Percentiles rank a stretch among this genome's conserved stretches.
Evolutionary conservation across 2,797 vertebrate genomes (phyloP).

Genomic region (Sebastes iracundus): DNA sequence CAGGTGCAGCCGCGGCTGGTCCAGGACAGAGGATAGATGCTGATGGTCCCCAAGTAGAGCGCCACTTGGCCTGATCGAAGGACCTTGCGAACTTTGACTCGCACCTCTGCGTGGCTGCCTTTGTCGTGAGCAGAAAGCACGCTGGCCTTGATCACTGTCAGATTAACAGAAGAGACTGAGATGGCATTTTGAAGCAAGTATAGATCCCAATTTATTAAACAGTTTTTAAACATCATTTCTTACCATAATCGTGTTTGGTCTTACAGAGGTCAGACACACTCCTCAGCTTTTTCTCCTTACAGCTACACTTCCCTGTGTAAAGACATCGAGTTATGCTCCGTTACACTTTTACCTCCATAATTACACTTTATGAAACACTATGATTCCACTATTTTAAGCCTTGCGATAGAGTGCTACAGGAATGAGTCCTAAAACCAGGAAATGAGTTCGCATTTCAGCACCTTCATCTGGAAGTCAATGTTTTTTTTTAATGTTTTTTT

Average conservation of each 20-base stretch:
- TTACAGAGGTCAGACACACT: slow-evolving; percentile 87
- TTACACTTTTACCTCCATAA: not conserved
- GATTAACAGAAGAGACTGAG: not conserved
- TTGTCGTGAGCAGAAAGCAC: slow-evolving; percentile 93
- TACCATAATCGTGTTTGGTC: slow-evolving; percentile 90
- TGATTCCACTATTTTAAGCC: not conserved
- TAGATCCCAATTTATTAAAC: not conserved
- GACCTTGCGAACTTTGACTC: slow-evolving; percentile 89
- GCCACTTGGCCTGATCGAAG: slow-evolving; percentile 82
- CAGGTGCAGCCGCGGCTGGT: slow-evolving; percentile 92
- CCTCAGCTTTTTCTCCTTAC: slow-evolving; percentile 88
- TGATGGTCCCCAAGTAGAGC: slow-evolving; percentile 83
- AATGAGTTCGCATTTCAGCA: rapidly evolving
- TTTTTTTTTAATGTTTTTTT: no score
- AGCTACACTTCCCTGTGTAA: slow-evolving; percentile 88
- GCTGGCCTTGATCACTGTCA: slow-evolving; percentile 89
- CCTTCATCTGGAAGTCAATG: no score
- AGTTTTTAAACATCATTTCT: slow-evolving; percentile 39
- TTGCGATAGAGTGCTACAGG: not conserved
- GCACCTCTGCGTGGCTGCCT: slow-evolving; percentile 90
- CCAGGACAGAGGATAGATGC: slow-evolving; percentile 91
- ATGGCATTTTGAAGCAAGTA: not conserved
- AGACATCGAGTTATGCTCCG: not conserved
- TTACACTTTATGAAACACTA: not conserved
- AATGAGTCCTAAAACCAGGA: no score